Evolutionary conservation across 37 sponge, comb jelly and placozoan genomes (phyloP).

Genomic region (Chondrilla cf. caribensis): DNA sequence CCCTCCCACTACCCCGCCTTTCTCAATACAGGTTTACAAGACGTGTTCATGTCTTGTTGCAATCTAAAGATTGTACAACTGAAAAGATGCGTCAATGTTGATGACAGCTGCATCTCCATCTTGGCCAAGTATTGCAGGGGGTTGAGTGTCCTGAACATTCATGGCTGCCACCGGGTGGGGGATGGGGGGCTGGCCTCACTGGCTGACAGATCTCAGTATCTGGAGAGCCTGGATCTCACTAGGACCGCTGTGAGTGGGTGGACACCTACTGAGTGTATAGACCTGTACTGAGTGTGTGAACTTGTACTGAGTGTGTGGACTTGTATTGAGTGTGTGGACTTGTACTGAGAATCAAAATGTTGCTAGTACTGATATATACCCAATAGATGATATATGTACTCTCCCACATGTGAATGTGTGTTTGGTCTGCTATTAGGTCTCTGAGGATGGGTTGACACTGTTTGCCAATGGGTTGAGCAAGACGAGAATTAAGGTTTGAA

Average conservation of each 20-base stretch:
- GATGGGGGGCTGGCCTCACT: not conserved
- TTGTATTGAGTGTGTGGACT: too few species aligned
- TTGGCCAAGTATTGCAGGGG: not conserved
- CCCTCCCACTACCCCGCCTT: not conserved
- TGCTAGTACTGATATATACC: not conserved
- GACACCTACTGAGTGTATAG: not conserved
- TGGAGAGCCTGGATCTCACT: slow-evolving; percentile 11
- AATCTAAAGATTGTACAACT: not conserved
- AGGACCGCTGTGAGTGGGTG: slow-evolving; percentile 10
- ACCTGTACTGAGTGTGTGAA: not conserved
- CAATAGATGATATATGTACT: too few species aligned
- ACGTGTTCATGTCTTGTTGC: not conserved
- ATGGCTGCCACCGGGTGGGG: slow-evolving; percentile 17
- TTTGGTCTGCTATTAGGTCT: not conserved
- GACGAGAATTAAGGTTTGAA: not conserved
- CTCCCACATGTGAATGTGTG: not conserved
- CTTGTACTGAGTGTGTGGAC: too few species aligned
- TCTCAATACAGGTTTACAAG: slow-evolving; percentile 9
- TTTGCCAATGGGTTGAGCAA: not conserved
- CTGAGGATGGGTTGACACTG: not conserved
- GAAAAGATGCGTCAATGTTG: not conserved
- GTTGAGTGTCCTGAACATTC: not conserved
- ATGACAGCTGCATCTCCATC: not conserved
- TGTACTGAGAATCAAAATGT: too few species aligned
- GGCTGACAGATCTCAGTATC: not conserved